Evolutionary conservation across 1,140 invertebrate genomes (phyloP).

Genomic region (Protaetia brevitarsis): DNA sequence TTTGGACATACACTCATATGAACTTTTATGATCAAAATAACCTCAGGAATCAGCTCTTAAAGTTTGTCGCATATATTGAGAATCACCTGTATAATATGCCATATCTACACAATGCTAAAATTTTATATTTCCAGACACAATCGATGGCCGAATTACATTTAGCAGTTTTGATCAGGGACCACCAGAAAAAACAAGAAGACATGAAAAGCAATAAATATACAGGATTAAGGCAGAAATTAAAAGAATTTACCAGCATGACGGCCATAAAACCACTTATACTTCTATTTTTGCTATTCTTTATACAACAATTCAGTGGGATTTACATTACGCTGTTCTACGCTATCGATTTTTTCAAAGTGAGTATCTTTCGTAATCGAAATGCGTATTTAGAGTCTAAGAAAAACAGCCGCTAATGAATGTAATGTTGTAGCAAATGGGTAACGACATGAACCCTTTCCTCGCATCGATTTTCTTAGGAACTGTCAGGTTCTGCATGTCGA

Average conservation of each 20-base stretch:
- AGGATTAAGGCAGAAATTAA: slow-evolving; percentile 38
- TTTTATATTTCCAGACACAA: neutral
- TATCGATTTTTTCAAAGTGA: slow-evolving; percentile 57
- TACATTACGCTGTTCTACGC: slow-evolving; percentile 68
- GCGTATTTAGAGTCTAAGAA: neutral
- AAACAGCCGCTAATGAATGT: too few species aligned
- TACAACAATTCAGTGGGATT: slow-evolving; percentile 61
- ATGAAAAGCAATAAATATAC: slow-evolving; percentile 37
- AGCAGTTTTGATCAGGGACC: slow-evolving; percentile 46
- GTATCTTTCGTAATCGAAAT: slow-evolving; percentile 12
- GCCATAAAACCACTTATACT: slow-evolving; percentile 58
- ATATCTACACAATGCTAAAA: neutral
- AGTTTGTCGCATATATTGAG: too few species aligned
- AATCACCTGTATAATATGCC: too few species aligned
- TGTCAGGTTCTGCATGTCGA: slow-evolving; percentile 59
- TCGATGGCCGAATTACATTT: slow-evolving; percentile 41
- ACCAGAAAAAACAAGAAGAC: slow-evolving; percentile 47
- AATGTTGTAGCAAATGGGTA: slow-evolving; percentile 48
- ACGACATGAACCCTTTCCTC: slow-evolving; percentile 50
- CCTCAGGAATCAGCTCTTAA: too few species aligned
- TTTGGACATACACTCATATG: too few species aligned
- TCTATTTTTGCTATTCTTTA: slow-evolving; percentile 54
- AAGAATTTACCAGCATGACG: slow-evolving; percentile 52
- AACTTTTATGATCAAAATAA: too few species aligned
- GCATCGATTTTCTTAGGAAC: slow-evolving; percentile 61